These are phyloP conservation scores for Phortica magna DNA, from an alignment of 2,888 invertebrate genomes.

Conservation along the genomic window DNA sequence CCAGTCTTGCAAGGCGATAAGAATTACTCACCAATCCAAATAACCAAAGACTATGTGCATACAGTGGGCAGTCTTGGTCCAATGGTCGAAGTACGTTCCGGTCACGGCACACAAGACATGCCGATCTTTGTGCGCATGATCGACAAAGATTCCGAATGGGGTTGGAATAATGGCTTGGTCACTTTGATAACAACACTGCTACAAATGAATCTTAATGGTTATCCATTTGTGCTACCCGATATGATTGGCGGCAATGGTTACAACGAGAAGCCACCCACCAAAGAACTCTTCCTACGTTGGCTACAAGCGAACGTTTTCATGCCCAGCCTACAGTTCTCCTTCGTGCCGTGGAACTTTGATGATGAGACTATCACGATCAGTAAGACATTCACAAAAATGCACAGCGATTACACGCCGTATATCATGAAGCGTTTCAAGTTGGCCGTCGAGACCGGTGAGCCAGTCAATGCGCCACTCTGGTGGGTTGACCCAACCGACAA, in stretches of 20 bases:
- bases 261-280: conserved; percentile 78
- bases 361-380: conserved; percentile 82
- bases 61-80: conserved; percentile 80
- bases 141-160: conserved; percentile 85
- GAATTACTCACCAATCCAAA: conserved; percentile 76
- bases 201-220: conserved; percentile 78
- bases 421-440: conserved; percentile 83
- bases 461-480: conserved; percentile 91
- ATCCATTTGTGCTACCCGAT: conserved; percentile 86
- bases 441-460: conserved; percentile 82
- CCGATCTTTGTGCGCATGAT: conserved; percentile 86
- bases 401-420: conserved; percentile 81
- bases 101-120: conserved; percentile 82
- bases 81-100: conserved; percentile 84
- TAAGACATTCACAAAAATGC: conserved; percentile 83
- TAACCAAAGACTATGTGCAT: conserved; percentile 79
- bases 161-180: conserved; percentile 82
- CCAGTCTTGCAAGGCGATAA: conserved; percentile 80
- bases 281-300: conserved; percentile 86
- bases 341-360: conserved; percentile 87
- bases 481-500: conserved; percentile 86
- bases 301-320: conserved; percentile 86
- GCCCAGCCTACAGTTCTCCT: conserved; percentile 88
- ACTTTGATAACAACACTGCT: conserved; percentile 82
- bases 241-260: conserved; percentile 86